Conservation (phyloP, 2,113 vertebrate genomes). For the Microcebus murinus region DNA sequence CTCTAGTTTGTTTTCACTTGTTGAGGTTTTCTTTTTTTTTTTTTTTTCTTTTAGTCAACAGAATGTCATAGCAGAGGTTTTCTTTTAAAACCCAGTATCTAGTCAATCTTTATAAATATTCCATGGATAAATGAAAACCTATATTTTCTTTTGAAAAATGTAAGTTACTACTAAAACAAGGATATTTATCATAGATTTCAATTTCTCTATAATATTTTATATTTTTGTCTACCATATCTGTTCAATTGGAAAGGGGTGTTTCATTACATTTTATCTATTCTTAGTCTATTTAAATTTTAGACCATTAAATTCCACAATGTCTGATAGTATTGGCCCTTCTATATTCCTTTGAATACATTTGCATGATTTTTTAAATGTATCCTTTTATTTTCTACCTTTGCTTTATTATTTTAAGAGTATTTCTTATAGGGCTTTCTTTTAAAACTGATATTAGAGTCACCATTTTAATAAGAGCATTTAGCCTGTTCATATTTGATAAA, state of each 20-base stretch:
- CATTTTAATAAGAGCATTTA: neutral
- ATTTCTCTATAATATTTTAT: neutral
- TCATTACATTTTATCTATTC: neutral
- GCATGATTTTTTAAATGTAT: neutral
- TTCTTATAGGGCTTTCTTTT: neutral
- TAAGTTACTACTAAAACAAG: neutral
- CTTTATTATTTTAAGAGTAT: neutral
- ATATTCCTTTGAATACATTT: neutral
- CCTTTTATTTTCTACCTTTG: neutral
- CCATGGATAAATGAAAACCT: neutral
- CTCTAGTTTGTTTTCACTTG: neutral
- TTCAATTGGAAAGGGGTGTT: neutral
- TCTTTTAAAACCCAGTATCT: neutral
- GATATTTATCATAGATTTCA: neutral
- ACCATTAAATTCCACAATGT: neutral
- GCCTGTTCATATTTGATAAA: neutral
- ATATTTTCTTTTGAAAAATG: neutral
- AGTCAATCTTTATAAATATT: neutral
- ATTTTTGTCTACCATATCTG: neutral
- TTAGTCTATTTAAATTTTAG: neutral
- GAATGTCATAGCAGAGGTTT: too few species aligned
- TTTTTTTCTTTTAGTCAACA: too few species aligned
- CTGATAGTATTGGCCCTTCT: neutral
- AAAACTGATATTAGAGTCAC: neutral
- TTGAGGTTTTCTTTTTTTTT: neutral